Base-by-base conservation (phyloP, 2,113 vertebrate species). In the Amia ocellicauda region DNA sequence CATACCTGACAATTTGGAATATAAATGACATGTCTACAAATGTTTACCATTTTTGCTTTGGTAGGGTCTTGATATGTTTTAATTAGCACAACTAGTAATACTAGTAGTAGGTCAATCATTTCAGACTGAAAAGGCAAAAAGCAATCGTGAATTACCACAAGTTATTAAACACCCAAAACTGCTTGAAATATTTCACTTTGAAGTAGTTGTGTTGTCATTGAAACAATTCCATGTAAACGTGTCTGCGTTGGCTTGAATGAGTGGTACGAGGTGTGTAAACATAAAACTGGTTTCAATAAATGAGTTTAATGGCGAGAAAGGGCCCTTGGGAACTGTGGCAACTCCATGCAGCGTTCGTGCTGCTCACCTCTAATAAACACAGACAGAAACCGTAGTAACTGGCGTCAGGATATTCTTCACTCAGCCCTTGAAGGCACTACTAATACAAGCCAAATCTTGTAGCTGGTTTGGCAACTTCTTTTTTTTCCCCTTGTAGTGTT, bases 371-470 rank as follows among this genome's bases (percentile, higher is more conserved):
- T 74, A 72, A 31, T 73, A 75, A 74, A 56, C 63, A 71, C 80
- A 86, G 85, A 87, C 66, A 75, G 49, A 72, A 63, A 70, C 27
- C 36, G 58, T 58, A 58, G 52, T 65, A 63, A 58, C 50, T 85
- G 78, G 70, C 62, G 55, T 80, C 76, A 77, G 58, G 52, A 42
- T 68, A 71, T 73, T 78, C 75, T 68, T 22, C 49, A 51, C 68
- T 76, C 74, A 78, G 59, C 73, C 67, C 74, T 81, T 47, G 50
- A 71, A 80, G 69, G 70, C 60, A 58, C 41, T 67, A 56, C 58
- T 79, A 63, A 29, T 60, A 58, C 64, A 77, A 76, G 63, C 47
- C 67, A 58, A 58, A 53, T 66, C 72, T 60, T 53, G 28, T 47
- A 66, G 28, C 54, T 68, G 40, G 63, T 49, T 53, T 58, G 55